These are phyloP conservation scores for Manis javanica DNA, from an alignment of 2,797 vertebrate species.

Conservation along the genomic window DNA sequence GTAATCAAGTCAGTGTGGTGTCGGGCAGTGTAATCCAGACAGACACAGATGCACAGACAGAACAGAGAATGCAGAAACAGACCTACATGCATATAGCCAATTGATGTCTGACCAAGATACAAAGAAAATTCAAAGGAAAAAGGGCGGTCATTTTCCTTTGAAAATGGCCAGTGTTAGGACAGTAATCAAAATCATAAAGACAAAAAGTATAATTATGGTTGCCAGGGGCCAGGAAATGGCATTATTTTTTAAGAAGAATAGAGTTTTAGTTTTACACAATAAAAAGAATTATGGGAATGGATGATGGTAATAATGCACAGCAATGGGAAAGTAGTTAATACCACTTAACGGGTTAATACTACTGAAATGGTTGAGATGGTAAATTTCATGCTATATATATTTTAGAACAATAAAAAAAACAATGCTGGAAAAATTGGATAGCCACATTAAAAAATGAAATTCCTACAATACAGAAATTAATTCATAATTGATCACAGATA, in stretches of 20 bases:
- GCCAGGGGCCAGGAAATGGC: neutral
- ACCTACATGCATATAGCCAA: neutral
- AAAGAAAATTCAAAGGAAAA: neutral
- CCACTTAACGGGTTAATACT: neutral
- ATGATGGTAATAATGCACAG: neutral
- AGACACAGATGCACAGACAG: neutral
- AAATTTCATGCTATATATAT: neutral
- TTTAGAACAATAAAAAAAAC: slow-evolving; percentile 7
- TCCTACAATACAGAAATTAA: neutral
- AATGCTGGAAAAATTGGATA: neutral
- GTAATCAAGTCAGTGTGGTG: neutral
- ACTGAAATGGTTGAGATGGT: neutral
- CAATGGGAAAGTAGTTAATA: neutral
- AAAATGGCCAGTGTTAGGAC: neutral
- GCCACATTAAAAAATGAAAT: neutral
- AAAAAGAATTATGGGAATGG: neutral
- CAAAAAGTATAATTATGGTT: neutral
- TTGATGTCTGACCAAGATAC: neutral
- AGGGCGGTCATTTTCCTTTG: neutral
- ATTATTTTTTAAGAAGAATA: neutral
- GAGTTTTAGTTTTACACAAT: neutral
- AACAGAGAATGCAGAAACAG: neutral
- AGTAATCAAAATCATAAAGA: neutral
- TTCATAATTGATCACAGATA: neutral
- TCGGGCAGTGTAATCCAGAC: neutral